Percentiles rank a stretch among this genome's conserved stretches.
phyloP scores from a whole-genome alignment of 2,888 invertebrate species.

The Idaea dimidiata region DNA sequence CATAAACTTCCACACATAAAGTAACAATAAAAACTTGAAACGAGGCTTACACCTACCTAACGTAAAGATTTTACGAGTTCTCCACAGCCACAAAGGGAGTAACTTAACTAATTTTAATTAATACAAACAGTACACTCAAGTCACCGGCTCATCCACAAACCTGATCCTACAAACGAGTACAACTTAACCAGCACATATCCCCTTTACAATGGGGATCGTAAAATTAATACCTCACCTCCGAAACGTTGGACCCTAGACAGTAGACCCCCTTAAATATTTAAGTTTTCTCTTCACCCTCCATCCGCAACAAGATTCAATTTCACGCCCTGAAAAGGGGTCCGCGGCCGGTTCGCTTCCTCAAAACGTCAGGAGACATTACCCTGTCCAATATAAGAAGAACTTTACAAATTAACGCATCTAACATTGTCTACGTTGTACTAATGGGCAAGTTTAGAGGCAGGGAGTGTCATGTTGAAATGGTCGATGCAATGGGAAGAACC shows the following conservation, averaged over 20 bases:
- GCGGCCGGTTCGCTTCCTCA: constrained; percentile 65
- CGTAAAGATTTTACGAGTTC: constrained; percentile 52
- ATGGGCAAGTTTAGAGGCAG: constrained; percentile 33
- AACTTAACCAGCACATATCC: constrained; percentile 75
- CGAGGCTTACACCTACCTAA: constrained; percentile 4
- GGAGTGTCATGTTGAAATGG: constrained; percentile 55
- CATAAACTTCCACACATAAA: constrained; percentile 30
- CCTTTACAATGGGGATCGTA: constrained; percentile 68
- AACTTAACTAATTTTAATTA: constrained; percentile 70
- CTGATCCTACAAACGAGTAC: constrained; percentile 64
- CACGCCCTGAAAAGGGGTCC: constrained; percentile 76
- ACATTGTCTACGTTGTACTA: constrained; percentile 31
- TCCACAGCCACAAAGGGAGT: constrained; percentile 46
- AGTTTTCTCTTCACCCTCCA: constrained; percentile 72
- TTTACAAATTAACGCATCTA: constrained; percentile 45
- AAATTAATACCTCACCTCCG: constrained; percentile 77
- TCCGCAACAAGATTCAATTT: constrained; percentile 80
- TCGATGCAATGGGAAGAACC: constrained; percentile 46
- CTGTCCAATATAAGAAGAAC: constrained; percentile 55
- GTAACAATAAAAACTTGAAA: constrained; percentile 33
- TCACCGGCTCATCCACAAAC: constrained; percentile 46
- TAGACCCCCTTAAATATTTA: constrained; percentile 78
- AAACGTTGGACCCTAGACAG: constrained; percentile 64
- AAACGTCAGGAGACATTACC: constrained; percentile 70
- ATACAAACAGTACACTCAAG: constrained; percentile 58